A percentile compares a stretch with the other conserved stretches of the same genome.
These are phyloP conservation scores for Orius laevigatus DNA, from an alignment of 1,140 invertebrate species.

Conservation along the genomic window DNA sequence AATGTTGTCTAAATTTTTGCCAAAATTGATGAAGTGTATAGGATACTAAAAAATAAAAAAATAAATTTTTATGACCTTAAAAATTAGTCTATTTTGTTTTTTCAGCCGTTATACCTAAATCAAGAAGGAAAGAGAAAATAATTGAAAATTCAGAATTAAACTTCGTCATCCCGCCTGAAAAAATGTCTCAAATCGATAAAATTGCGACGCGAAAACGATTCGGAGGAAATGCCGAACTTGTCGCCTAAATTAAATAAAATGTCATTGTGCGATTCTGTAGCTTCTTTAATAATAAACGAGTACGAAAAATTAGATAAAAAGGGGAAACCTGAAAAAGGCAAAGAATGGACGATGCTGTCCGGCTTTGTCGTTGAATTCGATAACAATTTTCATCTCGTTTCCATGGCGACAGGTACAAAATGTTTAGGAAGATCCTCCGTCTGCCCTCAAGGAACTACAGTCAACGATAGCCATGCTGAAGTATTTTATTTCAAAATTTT, in stretches of 20 bases:
- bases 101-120: constrained; percentile 54
- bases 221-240: constrained; percentile 48
- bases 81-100: no score
- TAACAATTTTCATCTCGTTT: constrained; percentile 41
- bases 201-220: constrained; percentile 40
- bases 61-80: no score
- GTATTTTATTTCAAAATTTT: constrained; percentile 10
- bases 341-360: constrained; percentile 73
- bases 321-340: constrained; percentile 20
- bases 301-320: constrained; percentile 16
- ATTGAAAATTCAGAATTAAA: constrained; percentile 47
- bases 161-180: constrained; percentile 37
- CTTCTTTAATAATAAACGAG: background rate
- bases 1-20: constrained; percentile 20
- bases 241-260: constrained; percentile 17
- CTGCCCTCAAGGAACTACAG: constrained; percentile 44
- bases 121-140: constrained; percentile 40
- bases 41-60: no score
- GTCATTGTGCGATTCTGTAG: constrained; percentile 7
- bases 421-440: constrained; percentile 63
- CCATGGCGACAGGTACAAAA: constrained; percentile 79
- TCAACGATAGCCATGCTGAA: constrained; percentile 88
- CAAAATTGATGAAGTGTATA: no score
- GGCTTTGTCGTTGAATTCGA: constrained; percentile 43
- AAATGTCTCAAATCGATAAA: constrained; percentile 38